phyloP scores from a whole-genome alignment of 2,888 invertebrate genomes.

The Andrena trimmerana region DNA sequence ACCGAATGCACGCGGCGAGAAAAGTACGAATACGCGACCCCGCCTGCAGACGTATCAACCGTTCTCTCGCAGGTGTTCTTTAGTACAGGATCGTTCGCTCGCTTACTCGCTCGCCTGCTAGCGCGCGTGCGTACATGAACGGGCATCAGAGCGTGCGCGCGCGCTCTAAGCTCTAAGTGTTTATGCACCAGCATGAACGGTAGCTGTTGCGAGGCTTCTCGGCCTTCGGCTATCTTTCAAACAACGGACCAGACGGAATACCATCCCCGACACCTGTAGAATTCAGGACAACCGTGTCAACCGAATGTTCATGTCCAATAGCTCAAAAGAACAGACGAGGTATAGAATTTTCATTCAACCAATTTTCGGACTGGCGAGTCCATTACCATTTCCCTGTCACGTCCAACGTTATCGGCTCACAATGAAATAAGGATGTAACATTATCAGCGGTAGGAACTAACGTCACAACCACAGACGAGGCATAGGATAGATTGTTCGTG shows the following conservation, averaged over 20 bases:
- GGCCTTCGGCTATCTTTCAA: not conserved
- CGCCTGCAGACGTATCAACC: slow-evolving; percentile 42
- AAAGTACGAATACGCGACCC: slow-evolving; percentile 39
- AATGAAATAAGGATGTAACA: too few species aligned
- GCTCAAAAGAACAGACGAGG: too few species aligned
- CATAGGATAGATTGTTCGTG: too few species aligned
- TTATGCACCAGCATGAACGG: slow-evolving; percentile 1
- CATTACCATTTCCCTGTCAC: too few species aligned
- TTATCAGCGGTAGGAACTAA: too few species aligned
- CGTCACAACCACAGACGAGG: too few species aligned
- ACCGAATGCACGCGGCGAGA: slow-evolving; percentile 40
- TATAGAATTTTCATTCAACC: too few species aligned
- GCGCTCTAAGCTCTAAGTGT: not conserved
- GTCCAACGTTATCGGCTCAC: too few species aligned
- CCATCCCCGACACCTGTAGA: not conserved
- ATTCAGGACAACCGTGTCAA: too few species aligned
- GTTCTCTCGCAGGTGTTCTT: slow-evolving; percentile 47
- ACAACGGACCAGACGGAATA: not conserved
- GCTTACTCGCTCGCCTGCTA: not conserved
- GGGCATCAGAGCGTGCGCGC: not conserved
- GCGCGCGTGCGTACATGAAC: not conserved
- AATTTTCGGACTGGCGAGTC: too few species aligned
- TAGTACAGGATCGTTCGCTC: slow-evolving; percentile 1
- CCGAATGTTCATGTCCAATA: too few species aligned
- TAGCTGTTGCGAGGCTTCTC: slow-evolving; percentile 38